Base-by-base conservation (phyloP, 2,113 vertebrate genomes). In the Leuciscus idus region DNA sequence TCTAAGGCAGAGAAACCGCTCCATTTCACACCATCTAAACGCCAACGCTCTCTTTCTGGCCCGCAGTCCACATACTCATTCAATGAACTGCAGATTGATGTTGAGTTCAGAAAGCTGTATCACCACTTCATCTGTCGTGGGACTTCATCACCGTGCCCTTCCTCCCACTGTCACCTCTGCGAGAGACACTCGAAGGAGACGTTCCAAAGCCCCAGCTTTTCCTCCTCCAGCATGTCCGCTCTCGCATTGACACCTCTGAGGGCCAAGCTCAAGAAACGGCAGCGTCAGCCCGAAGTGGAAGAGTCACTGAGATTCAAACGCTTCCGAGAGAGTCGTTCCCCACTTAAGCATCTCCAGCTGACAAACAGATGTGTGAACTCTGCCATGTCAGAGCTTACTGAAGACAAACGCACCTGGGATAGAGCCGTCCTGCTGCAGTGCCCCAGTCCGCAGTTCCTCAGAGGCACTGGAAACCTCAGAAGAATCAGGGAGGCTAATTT, bases 211-310 rank as follows among this genome's bases (percentile, higher is more conserved):
- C 78, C 82, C 21, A 84, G 87, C 4, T 87, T 87, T 0, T 74
- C 88, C 8, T 68, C 90, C 17, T 81, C 61, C 55, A 84, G 68
- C 4, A 85, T 95, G 77, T 92, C 92, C 0, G 94, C 94, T 0
- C 93, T 95, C 0, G 93, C 93, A 55, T 46, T 95, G 87, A 95
- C 94, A 1, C 94, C 95, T 0, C 89, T 93, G 57, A 87, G 92
- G 52, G 72, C 89, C 8, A 12, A 86, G 36, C 52, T 93, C 33
- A 92, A 90, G 75, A 95, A 95, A 84, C 93, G 94, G 4, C 84
- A 87, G 86, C 87, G 91, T 43, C 92, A 92, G 15, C 13, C 85
- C 1, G 85, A 86, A 8, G 43, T 62, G 26, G 85, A 86, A 11
- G 30, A 62, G 59, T 75, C 81, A 0, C 90, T 90, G 1, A 43